phyloP scores from a whole-genome alignment of 2,113 vertebrate genomes.

The Heterotilapia buettikoferi region DNA sequence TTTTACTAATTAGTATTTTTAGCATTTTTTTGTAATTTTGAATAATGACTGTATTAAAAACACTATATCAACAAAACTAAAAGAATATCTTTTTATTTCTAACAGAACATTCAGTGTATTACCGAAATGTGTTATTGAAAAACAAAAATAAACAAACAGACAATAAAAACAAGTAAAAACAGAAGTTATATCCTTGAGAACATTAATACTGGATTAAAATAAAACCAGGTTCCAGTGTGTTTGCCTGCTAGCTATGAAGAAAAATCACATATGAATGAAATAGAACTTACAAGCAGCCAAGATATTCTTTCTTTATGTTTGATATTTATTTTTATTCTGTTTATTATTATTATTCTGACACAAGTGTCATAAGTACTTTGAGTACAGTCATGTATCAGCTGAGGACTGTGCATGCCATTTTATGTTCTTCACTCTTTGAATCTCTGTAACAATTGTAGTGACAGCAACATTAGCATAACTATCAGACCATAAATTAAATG shows the following conservation, averaged over 20 bases:
- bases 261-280: not conserved
- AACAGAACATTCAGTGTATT: not conserved
- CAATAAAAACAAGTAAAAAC: not conserved
- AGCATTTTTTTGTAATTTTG: fast-evolving
- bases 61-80: fast-evolving
- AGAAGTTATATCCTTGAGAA: not conserved
- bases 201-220: not conserved
- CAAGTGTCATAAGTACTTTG: not conserved
- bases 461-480: not conserved
- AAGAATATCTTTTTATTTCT: not conserved
- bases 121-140: not conserved
- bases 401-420: not conserved
- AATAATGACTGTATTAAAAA: not conserved
- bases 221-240: fast-evolving
- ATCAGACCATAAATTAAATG: not conserved
- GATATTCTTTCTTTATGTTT: fast-evolving
- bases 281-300: not conserved
- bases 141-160: not conserved
- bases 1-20: not conserved
- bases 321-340: not conserved
- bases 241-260: not conserved
- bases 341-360: not conserved
- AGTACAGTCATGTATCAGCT: fast-evolving
- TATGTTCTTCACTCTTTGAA: not conserved
- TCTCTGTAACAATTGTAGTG: not conserved